phyloP scores from a whole-genome alignment of 2,113 vertebrate species.

The Saccopteryx bilineata region DNA sequence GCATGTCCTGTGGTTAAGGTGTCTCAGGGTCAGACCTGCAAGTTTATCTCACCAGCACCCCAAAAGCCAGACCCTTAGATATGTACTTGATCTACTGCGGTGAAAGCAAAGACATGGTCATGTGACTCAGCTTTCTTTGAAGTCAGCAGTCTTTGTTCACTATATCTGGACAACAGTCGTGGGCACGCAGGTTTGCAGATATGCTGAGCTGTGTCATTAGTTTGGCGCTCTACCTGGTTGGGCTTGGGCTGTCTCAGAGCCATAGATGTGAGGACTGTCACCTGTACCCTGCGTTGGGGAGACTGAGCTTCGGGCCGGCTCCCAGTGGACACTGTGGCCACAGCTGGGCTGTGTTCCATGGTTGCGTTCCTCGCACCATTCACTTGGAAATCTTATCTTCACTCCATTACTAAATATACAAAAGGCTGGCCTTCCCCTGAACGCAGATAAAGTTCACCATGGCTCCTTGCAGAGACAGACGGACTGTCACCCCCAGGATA shows the following conservation, averaged over 20 bases:
- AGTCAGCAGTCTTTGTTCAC: slow-evolving; percentile 58
- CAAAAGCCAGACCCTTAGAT: not conserved
- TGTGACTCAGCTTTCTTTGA: not conserved
- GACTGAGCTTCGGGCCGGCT: not conserved
- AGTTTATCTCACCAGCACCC: fast-evolving
- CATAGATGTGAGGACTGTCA: not conserved
- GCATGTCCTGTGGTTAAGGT: not conserved
- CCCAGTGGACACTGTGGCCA: not conserved
- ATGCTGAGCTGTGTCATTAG: slow-evolving; percentile 55
- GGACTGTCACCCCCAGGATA: slow-evolving; percentile 68
- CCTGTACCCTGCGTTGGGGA: slow-evolving; percentile 64
- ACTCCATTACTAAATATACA: slow-evolving; percentile 84
- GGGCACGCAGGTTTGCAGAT: slow-evolving; percentile 17
- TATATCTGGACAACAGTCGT: slow-evolving; percentile 5
- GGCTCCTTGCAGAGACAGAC: slow-evolving; percentile 74
- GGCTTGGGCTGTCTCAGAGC: slow-evolving; percentile 26
- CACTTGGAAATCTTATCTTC: slow-evolving; percentile 87
- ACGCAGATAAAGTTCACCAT: slow-evolving; percentile 84
- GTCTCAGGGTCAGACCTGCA: not conserved
- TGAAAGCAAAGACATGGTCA: not conserved
- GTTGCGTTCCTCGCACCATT: slow-evolving; percentile 85
- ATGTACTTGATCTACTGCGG: not conserved
- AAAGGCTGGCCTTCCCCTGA: slow-evolving; percentile 83
- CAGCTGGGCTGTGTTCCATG: slow-evolving; percentile 79
- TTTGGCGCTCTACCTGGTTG: slow-evolving; percentile 26